Evolutionary conservation across 2,888 invertebrate genomes (phyloP), one percentile per base, ranked within the genome.

Genomic region (Tenthredo amoena): DNA sequence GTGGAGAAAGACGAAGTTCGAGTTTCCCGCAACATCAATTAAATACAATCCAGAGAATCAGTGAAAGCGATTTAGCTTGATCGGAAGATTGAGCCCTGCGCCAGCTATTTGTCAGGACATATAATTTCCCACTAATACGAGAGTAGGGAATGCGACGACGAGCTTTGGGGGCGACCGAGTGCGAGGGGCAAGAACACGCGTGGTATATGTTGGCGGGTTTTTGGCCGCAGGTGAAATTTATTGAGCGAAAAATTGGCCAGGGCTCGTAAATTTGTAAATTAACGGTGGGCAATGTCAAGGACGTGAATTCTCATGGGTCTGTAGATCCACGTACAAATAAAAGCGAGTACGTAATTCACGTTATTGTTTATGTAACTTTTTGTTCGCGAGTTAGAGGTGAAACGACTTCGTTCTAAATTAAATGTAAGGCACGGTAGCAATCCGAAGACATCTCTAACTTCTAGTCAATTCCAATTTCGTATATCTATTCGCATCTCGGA

Each of bases 161-260:
- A 50, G 26, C 50, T 77, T n/a, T n/a, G 0, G 77, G 77, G 50
- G 18, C 40, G 37, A 62, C 26, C 62, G 62, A 58, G n/a, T 50
- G 40, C 37, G 81, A 34, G 40, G 40, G 62, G 47, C 15, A 31
- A 71, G 18, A 83, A 68, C 68, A 68, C n/a, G 65, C 31, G 47
- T 83, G 31, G 62, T 74, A 50, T 68, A 68, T 71, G 83, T 83
- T 62, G 10, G 83, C n/a, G n/a, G 68, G 15, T 34, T 83, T 68
- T 43, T 58, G 47, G 68, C 43, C 15, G 15, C 83, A 68, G 31
- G 68, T 43, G 47, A 68, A 68, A 68, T 83, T 83, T 71, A 83
- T 83, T 71, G 83, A 65, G n/a, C 68, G 83, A 68, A 83, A 83
- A 83, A 83, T 83, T 50, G 50, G 68, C 68, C 68, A 50, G 68